Evolutionary conservation across 2,888 invertebrate species (phyloP), one percentile per base, ranked within the genome.

Genomic region (Apamea monoglypha): DNA sequence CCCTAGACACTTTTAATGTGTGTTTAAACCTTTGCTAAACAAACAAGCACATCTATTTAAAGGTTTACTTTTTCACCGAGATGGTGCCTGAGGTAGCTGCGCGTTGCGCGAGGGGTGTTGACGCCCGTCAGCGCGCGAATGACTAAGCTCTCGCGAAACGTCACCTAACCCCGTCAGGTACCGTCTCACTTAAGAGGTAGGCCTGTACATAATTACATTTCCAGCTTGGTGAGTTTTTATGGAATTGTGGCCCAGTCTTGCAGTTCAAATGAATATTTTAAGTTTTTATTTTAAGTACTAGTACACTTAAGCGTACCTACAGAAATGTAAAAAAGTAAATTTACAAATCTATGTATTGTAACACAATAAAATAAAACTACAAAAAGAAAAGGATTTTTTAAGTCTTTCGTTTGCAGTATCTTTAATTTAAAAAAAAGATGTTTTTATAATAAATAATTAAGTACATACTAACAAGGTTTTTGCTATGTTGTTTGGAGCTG

Each of bases 271-370:
- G 2, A 25, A 72, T 47, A 44, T 44, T 63, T 40, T 25, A 68
- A 44, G 21, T 67, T 44, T 73, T 32, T 59, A 59, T 44, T 75
- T 32, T 61, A 61, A 59, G 32, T 76, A 59, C 44, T 32, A 69
- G 36, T 44, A 32, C 32, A 59, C 40, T n/a, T 56, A 25, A 7
- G 14, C 47, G 6, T 32, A 36, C 25, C 25, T 25, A 29, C 14
- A 29, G 29, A 12, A 74, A 25, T 44, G 10, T 29, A 40, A 25
- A 53, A 74, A 29, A 56, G 12, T 44, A 32, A 74, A 47, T 40
- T 40, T 40, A 40, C 6, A 40, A 7, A 40, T 36, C 1, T 56
- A 32, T 44, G 32, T 47, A 18, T n/a, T n/a, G 18, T n/a, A 47
- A 74, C 25, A 68, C 7, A 32, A 75, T 0, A 21, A 61, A 47